Conservation (phyloP, 2,797 vertebrate genomes). For the Cossypha niveicapilla region DNA sequence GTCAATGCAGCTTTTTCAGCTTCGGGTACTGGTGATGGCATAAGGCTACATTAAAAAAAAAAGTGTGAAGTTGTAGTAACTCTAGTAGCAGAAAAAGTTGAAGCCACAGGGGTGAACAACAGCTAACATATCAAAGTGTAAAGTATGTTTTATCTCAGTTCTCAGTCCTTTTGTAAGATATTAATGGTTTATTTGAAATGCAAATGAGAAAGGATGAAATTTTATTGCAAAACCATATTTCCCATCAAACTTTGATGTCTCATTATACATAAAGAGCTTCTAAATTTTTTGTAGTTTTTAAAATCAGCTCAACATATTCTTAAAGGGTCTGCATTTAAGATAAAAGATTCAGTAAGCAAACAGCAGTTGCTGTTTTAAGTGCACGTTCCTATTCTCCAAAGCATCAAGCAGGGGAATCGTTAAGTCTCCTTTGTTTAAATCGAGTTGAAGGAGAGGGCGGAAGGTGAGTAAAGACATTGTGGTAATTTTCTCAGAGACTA, state of each 20-base stretch:
- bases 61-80: neutral
- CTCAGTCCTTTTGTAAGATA: conserved; percentile 21
- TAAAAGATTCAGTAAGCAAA: neutral
- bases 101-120: neutral
- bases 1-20: neutral
- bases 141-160: conserved; percentile 14
- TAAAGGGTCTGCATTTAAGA: neutral
- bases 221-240: conserved; percentile 19
- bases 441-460: neutral
- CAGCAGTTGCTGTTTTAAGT: neutral
- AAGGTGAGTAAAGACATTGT: neutral
- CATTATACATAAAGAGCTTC: neutral
- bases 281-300: neutral
- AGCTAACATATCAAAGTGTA: conserved; percentile 35
- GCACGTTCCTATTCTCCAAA: neutral
- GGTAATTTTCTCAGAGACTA: neutral
- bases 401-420: neutral
- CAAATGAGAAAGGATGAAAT: conserved; percentile 19
- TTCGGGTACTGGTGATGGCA: neutral
- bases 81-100: neutral
- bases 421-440: neutral
- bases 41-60: neutral
- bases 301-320: neutral
- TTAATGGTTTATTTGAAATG: conserved; percentile 61
- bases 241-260: conserved; percentile 37